Conservation (phyloP, 2,797 vertebrate species). For the Protosalanx chinensis region DNA sequence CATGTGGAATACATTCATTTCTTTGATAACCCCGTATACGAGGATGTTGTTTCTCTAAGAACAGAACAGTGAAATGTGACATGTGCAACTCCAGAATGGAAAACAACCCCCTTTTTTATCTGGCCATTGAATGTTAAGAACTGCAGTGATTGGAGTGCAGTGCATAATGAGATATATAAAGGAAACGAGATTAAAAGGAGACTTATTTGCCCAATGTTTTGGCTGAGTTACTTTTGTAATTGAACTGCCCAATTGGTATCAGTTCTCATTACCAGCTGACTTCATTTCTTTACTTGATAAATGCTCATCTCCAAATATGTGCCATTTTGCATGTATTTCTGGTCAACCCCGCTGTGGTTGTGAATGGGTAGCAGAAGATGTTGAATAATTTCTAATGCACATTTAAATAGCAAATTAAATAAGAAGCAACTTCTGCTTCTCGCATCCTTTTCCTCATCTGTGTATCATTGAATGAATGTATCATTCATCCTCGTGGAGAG, state of each 20-base stretch:
- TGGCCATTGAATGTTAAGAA: constrained; percentile 40
- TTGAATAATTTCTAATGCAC: not conserved
- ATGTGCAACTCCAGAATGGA: constrained; percentile 5
- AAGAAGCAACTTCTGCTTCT: not conserved
- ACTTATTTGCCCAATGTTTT: constrained; percentile 20
- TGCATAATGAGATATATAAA: constrained; percentile 31
- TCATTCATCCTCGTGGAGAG: too few relatives aligned
- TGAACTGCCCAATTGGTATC: not conserved
- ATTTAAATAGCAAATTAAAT: not conserved
- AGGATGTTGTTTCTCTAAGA: not conserved
- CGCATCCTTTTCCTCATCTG: not conserved
- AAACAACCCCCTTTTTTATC: constrained; percentile 32
- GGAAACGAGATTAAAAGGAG: constrained; percentile 37
- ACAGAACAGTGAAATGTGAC: not conserved
- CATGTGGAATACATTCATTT: constrained; percentile 7
- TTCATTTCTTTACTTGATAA: constrained; percentile 15
- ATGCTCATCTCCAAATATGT: not conserved
- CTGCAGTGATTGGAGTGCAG: constrained; percentile 42
- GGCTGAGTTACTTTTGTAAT: constrained; percentile 21
- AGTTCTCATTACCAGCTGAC: not conserved
- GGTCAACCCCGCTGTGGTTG: too few relatives aligned
- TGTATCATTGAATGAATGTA: too few relatives aligned
- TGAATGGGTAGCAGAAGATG: too few relatives aligned
- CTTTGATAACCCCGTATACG: not conserved
- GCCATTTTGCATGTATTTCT: too few relatives aligned